Percentiles rank a stretch among this genome's conserved stretches.
Conservation (phyloP, 1,140 invertebrate genomes). For the Drosophila kurseongensis region DNA sequence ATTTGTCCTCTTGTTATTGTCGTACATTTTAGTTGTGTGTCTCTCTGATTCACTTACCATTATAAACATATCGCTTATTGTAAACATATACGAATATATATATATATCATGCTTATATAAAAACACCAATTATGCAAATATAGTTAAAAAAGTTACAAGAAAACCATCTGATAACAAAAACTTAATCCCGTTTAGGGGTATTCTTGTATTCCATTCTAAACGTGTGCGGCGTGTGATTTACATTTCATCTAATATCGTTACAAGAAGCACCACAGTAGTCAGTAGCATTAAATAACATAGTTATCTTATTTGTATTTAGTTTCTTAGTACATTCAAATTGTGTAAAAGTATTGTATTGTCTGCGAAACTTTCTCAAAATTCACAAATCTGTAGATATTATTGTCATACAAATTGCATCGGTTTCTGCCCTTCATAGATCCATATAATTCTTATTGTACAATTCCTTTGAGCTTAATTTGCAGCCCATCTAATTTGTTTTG, state of each 20-base stretch:
- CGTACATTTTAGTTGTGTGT: conserved; percentile 33
- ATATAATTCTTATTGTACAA: conserved; percentile 62
- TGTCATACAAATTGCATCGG: conserved; percentile 65
- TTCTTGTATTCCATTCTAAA: conserved; percentile 21
- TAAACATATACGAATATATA: conserved; percentile 54
- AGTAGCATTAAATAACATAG: conserved; percentile 77
- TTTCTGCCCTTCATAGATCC: conserved; percentile 15
- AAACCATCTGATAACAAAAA: conserved; percentile 72
- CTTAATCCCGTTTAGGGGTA: conserved; percentile 11
- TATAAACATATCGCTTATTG: conserved; percentile 39
- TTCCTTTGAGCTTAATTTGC: conserved; percentile 28
- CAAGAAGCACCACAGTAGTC: conserved; percentile 81
- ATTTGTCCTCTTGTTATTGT: conserved; percentile 44
- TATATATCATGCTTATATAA: conserved; percentile 60
- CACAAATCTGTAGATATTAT: conserved; percentile 59
- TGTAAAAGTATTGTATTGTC: conserved; percentile 74
- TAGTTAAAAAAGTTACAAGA: conserved; percentile 70
- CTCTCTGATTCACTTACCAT: conserved; percentile 14
- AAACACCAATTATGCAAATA: conserved; percentile 76
- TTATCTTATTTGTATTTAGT: conserved; percentile 37
- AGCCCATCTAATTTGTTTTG: conserved; percentile 19
- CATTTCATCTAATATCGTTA: conserved; percentile 56
- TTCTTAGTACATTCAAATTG: conserved; percentile 72
- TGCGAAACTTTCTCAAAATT: conserved; percentile 43
- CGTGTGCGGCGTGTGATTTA: conserved; percentile 30